These are phyloP conservation scores for Aythya baeri DNA, from an alignment of 2,113 vertebrate species.

Conservation along the genomic window DNA sequence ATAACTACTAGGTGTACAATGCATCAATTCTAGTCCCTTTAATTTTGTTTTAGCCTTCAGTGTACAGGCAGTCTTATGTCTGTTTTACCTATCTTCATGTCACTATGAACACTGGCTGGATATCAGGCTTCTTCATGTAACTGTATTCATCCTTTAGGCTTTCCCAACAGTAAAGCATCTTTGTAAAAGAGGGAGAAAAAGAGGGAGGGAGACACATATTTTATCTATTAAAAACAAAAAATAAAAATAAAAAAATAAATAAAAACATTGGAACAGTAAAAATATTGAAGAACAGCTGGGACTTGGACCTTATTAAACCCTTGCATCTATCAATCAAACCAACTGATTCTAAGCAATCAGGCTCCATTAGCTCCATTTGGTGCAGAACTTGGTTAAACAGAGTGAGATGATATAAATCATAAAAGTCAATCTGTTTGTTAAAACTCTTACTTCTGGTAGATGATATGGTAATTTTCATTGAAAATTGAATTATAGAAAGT, in stretches of 20 bases:
- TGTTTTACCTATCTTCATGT: neutral
- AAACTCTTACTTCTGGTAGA: slow-evolving; percentile 7
- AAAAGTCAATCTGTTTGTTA: neutral
- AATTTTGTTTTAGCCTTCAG: neutral
- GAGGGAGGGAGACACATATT: neutral
- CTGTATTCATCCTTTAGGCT: neutral
- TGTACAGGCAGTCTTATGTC: neutral
- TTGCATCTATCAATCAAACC: neutral
- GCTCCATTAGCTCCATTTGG: neutral
- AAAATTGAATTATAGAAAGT: slow-evolving; percentile 36
- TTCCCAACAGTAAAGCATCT: neutral
- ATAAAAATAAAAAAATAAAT: neutral
- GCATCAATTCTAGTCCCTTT: neutral
- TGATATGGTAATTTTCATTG: slow-evolving; percentile 21
- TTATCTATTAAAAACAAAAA: neutral
- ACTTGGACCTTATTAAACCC: neutral
- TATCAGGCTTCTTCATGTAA: neutral
- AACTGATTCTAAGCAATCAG: neutral
- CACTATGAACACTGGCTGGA: neutral
- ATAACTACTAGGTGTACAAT: neutral
- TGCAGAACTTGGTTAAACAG: neutral
- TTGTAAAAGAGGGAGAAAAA: neutral
- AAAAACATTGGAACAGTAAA: neutral
- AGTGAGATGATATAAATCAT: neutral
- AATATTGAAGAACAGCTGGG: neutral